Base-by-base conservation (phyloP, 1,140 invertebrate species). In the Papilio polytes region DNA sequence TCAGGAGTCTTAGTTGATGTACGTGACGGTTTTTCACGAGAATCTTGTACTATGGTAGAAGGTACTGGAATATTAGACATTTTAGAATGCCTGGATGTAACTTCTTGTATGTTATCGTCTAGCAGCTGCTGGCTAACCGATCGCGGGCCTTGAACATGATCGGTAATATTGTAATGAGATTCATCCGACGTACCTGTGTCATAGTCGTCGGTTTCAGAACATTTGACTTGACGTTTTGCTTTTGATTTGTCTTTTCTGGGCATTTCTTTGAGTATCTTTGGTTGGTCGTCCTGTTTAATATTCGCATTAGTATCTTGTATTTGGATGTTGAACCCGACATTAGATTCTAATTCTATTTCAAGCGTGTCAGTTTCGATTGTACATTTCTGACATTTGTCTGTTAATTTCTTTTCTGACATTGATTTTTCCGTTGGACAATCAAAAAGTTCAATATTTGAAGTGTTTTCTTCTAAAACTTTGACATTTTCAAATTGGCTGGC, bases 271-370 rank as follows among this genome's bases (percentile, higher is more conserved):
- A 70, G 81, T 48, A 31, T 4, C 1, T 70, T 15, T 31, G 13
- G 3, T 70, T 70, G 15, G 90, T 88, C 44, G 90, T 63, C 12
- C 59, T 63, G 59, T 22, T 63, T 63, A 26, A 26, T 31, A 63
- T 22, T 63, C 59, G 26, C 59, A 31, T 31, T 70, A 70, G 26
- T 70, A 15, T 31, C 63, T 31, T 70, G 63, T 70, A 31, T 36
- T 70, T 31, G 3, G 22, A 70, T 15, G 63, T 70, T 31, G 26
- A 70, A 15, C 13, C 26, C 63, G 22, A 70, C 26, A 70, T 70
- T 70, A 70, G 12, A 31, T 70, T 31, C 63, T 18, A 36, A 31
- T 70, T 70, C 20, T 31, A 70, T 70, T 70, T 70, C 63, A 18
- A 31, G 4, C 9, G 31, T 70, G 63, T 70, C 63, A 70, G 10